A percentile compares a stretch with the other conserved stretches of the same genome.
Conservation (phyloP, 30 jellyfish, hydroid and myxozoan species). For the Aurelia sp. region DNA sequence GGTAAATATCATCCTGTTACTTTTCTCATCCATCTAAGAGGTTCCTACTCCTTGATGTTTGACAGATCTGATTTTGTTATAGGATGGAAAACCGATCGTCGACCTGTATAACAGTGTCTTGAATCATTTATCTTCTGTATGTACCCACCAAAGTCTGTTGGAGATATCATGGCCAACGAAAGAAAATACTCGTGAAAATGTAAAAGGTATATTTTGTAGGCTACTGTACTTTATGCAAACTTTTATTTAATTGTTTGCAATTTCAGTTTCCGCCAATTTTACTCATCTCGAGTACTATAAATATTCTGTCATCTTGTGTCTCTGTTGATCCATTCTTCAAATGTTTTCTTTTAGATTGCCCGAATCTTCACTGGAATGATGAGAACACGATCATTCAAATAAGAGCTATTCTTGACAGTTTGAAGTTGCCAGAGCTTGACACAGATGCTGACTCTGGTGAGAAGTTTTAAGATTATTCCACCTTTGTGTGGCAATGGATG, state of each 20-base stretch:
- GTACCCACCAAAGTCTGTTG: conserved; percentile 17
- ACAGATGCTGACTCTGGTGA: conserved; percentile 7
- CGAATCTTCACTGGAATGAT: conserved; percentile 43
- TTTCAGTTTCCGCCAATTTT: too few species aligned
- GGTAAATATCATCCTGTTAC: too few species aligned
- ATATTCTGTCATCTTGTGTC: too few species aligned
- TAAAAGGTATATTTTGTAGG: background rate
- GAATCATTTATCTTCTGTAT: conserved; percentile 23
- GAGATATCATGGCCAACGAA: conserved; percentile 58
- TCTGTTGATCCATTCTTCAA: too few species aligned
- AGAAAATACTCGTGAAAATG: background rate
- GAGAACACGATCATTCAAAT: background rate
- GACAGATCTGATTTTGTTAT: background rate
- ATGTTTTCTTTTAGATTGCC: conserved; percentile 9
- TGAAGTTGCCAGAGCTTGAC: conserved; percentile 27
- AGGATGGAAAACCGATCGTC: conserved; percentile 21
- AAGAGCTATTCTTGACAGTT: background rate
- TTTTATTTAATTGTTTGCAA: too few species aligned
- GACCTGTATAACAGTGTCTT: conserved; percentile 54
- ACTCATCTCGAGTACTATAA: too few species aligned
- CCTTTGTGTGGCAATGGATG: background rate
- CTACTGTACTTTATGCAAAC: background rate
- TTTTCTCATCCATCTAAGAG: too few species aligned
- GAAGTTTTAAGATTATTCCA: background rate
- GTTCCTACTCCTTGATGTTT: too few species aligned